Evolutionary conservation across 2,888 invertebrate genomes (phyloP).

Genomic region (Lepidonotus clava): DNA sequence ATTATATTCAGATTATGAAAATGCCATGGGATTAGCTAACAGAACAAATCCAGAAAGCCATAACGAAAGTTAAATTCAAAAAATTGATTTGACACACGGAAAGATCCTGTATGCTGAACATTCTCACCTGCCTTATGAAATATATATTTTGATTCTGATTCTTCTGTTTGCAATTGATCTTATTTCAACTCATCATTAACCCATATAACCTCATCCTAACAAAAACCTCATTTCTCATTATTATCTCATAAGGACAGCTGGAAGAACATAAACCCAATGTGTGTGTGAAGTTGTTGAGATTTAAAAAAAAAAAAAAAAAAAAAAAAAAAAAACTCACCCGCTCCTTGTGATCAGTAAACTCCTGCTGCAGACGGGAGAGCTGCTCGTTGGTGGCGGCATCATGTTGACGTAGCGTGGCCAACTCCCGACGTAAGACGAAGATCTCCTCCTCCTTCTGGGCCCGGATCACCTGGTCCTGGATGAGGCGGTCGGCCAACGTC

Average conservation of each 20-base stretch:
- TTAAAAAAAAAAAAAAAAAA: not conserved
- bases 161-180: no score
- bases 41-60: no score
- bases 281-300: not conserved
- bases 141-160: no score
- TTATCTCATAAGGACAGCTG: not conserved
- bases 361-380: conserved; percentile 44
- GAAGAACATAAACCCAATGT: not conserved
- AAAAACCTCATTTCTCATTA: no score
- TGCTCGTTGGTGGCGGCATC: conserved; percentile 39
- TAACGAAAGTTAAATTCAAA: no score
- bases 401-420: conserved; percentile 92
- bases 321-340: conserved; percentile 36
- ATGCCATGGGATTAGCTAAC: no score
- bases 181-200: no score
- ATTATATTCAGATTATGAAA: no score
- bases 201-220: no score
- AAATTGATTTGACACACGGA: no score
- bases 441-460: conserved; percentile 95
- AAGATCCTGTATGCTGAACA: no score
- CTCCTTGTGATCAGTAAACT: conserved; percentile 53
- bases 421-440: conserved; percentile 86
- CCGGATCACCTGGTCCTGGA: conserved; percentile 89
- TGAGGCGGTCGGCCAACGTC: conserved; percentile 86
- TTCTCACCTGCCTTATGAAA: no score